phyloP scores from a whole-genome alignment of 2,888 invertebrate genomes.

The Epinotia nisella region DNA sequence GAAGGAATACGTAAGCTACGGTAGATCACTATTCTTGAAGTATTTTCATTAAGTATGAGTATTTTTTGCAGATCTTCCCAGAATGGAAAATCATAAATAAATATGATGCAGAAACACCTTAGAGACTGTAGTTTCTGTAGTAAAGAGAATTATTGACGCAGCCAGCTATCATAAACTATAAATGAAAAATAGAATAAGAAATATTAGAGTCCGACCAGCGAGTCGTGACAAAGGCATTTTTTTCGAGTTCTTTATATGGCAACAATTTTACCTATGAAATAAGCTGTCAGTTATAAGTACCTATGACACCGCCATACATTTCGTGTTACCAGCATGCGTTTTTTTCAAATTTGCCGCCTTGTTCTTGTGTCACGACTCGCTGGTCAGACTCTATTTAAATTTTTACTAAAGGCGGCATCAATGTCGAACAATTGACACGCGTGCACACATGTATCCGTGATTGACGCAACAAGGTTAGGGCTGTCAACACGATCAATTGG shows the following conservation, averaged over 20 bases:
- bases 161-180: background rate
- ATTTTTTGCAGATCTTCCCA: background rate
- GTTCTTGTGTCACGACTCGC: too few relatives aligned
- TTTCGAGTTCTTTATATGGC: too few relatives aligned
- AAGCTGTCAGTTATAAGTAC: too few relatives aligned
- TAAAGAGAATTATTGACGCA: background rate
- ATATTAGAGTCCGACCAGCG: too few relatives aligned
- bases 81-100: background rate
- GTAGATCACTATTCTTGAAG: background rate
- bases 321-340: too few relatives aligned
- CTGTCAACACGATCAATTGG: constrained; percentile 32
- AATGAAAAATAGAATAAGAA: background rate
- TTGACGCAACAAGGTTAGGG: constrained; percentile 37
- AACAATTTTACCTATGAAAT: too few relatives aligned
- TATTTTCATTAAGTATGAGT: background rate
- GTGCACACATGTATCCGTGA: constrained; percentile 12
- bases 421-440: constrained; percentile 26
- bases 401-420: background rate
- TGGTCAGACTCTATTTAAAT: too few relatives aligned
- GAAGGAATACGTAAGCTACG: background rate
- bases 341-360: too few relatives aligned
- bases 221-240: too few relatives aligned
- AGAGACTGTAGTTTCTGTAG: background rate
- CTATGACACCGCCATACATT: too few relatives aligned
- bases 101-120: background rate